Base-by-base conservation (phyloP, 2,888 invertebrate genomes). In the Athetis lepigone region DNA sequence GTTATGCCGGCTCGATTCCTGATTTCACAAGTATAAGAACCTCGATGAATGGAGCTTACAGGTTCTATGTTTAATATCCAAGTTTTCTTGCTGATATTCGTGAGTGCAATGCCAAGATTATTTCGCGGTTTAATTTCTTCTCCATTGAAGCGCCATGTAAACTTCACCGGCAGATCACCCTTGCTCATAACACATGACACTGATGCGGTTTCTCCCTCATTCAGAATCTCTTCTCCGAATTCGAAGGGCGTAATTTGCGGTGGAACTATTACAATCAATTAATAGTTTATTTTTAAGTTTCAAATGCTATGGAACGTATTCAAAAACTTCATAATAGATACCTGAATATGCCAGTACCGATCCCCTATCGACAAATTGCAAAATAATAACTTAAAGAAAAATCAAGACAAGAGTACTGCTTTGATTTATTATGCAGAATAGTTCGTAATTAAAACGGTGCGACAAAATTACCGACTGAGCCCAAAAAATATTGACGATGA, bases 101-200 rank as follows among this genome's bases (percentile, higher is more conserved):
- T 94, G 16, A 96, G 93, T 0, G 95, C 94, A 58, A 97, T 90
- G 64, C 96, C 97, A 74, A 96, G 91, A 66, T 83, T 87, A 81
- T 96, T 95, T 67, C 94, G 95, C 72, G 92, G 93, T 78, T 82
- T 88, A 51, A 95, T 92, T 64, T 91, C 89, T 81, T 93, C 91
- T 66, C 94, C 95, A 70, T 96, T 96, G 79, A 96, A 95, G 46
- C 95, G 96, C 98, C 98, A 98, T 54, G 95, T 96, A 75, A 98
- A 97, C 70, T 96, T 96, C 69, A 98, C 95, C 11, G 98, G 98
- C 46, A 97, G 92, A 89, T 98, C 98, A 23, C 98, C 98, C 88
- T 97, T 97, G 85, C 96, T 96, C 80, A 98, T 97, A 50, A 96
- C 96, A 88, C 98, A 98, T 52, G 96, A 96, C 25, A 97, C 96